Base-by-base conservation (phyloP, 2,888 invertebrate genomes). In the Bellardia pandia region DNA sequence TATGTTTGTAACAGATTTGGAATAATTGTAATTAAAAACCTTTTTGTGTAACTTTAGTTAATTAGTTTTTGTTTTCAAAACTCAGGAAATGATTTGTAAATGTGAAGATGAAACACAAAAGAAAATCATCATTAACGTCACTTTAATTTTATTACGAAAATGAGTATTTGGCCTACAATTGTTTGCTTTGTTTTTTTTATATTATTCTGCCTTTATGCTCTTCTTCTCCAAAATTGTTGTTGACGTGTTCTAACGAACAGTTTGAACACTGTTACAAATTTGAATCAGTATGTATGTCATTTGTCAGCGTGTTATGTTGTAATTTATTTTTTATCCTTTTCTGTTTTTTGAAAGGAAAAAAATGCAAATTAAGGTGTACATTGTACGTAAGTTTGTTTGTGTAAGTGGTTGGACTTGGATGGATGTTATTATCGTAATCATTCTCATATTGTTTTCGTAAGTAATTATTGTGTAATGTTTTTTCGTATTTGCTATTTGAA, bases 241-340 rank as follows among this genome's bases (percentile, higher is more conserved):
- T 53, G n/a, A 53, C n/a, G 14, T 53, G 7, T 7, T 16, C 23
- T 56, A 23, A 56, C 56, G 16, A 56, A 53, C n/a, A 51, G 14
- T 51, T 51, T 48, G 13, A 56, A 23, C 9, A 30, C 7, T 5
- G 23, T 48, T 45, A 30, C 8, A 11, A 13, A 23, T 66, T 23
- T 48, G 51, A 37, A 40, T 56, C 53, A 42, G 42, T 72, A 13
- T 56, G 30, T 42, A 56, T 23, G 23, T 23, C 23, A 23, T 56
- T 56, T 56, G 53, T 72, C 72, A 72, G 56, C 40, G 53, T 16
- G 45, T 68, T n/a, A 60, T 33, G 37, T 72, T 56, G 40, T 56
- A 7, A 53, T 11, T n/a, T 53, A n/a, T 37, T 1, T 48, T 71
- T 71, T 16, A 33, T 40, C 13, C 2, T 48, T 69, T 51, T 7